Evolutionary conservation across 2,888 invertebrate genomes (phyloP), one percentile per base, ranked within the genome.

Genomic region (Scotopteryx bipunctaria): DNA sequence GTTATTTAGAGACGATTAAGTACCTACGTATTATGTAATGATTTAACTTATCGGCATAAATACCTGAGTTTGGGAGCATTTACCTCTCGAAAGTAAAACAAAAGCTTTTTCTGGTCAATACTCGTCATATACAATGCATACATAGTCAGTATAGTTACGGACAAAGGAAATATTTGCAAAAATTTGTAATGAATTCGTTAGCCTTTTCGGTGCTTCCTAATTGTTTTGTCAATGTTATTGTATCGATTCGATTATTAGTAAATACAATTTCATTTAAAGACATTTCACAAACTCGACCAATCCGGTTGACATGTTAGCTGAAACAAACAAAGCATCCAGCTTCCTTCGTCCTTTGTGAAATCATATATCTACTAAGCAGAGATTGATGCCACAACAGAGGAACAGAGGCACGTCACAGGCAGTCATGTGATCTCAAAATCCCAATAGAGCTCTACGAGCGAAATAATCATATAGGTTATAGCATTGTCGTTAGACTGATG

Each of bases 401-500:
- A 55, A 37, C 45, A 42, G 48, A 50, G 55, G 55, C 41, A 50
- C 36, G 41, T 36, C 41, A 29, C 29, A 21, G 47, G 36, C 53
- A 65, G 49, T 74, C 70, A 67, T 63, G 66, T 58, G 70, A 59
- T 61, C 59, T 75, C 77, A 82, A 80, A 69, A 59, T 61, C 59
- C 75, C 77, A 82, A 80, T 83, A 75, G 66, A 69, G 55, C 55
- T 55, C 65, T 66, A 83, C 78, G 81, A 78, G 67, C 52, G 36
- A 56, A 50, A 19, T 14, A 36, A 33, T 17, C 32, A 61, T 67
- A 71, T n/a, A n/a, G n/a, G n/a, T n/a, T n/a, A n/a, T 69, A 80
- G 83, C 19, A 47, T 38, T 83, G 82, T 78, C 63, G 61, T 63
- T 67, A 70, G 76, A 73, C 67, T 79, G 75, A 78, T 81, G 78